phyloP scores from a whole-genome alignment of 2,797 vertebrate genomes.

The Cyprinella venusta region DNA sequence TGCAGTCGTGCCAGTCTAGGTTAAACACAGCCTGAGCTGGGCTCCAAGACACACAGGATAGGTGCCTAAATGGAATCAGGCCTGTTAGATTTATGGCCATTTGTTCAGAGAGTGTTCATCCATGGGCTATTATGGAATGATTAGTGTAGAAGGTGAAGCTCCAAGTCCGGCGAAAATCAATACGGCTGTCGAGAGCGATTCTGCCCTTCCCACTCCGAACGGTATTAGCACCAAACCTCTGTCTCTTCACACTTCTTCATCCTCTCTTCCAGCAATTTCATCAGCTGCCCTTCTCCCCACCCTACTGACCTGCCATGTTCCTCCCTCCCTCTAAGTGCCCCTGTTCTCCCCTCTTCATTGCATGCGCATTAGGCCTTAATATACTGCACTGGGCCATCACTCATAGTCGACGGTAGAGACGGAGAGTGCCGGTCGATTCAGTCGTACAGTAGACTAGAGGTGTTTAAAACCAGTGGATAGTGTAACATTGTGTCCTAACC shows the following conservation, averaged over 20 bases:
- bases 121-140: constrained; percentile 99
- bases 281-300: constrained; percentile 68
- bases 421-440: constrained; percentile 26
- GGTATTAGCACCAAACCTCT: constrained; percentile 87
- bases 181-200: constrained; percentile 98
- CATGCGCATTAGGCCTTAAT: constrained; percentile 53
- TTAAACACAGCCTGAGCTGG: constrained; percentile 79
- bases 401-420: constrained; percentile 6
- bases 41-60: constrained; percentile 81
- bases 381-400: constrained; percentile 34
- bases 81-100: constrained; percentile 97
- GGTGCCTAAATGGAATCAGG: constrained; percentile 87
- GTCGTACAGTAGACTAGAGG: constrained; percentile 15
- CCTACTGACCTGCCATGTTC: constrained; percentile 72
- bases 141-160: constrained; percentile 99
- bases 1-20: constrained; percentile 77
- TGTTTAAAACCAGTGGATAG: constrained; percentile 1
- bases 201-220: constrained; percentile 84
- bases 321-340: constrained; percentile 61
- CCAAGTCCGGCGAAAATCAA: constrained; percentile 99
- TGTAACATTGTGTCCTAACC: background rate
- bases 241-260: constrained; percentile 85
- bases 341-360: constrained; percentile 47
- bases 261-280: constrained; percentile 75
- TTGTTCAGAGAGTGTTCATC: constrained; percentile 99